These are phyloP conservation scores for Cettia cetti DNA, from an alignment of 2,113 vertebrate species.

Conservation along the genomic window DNA sequence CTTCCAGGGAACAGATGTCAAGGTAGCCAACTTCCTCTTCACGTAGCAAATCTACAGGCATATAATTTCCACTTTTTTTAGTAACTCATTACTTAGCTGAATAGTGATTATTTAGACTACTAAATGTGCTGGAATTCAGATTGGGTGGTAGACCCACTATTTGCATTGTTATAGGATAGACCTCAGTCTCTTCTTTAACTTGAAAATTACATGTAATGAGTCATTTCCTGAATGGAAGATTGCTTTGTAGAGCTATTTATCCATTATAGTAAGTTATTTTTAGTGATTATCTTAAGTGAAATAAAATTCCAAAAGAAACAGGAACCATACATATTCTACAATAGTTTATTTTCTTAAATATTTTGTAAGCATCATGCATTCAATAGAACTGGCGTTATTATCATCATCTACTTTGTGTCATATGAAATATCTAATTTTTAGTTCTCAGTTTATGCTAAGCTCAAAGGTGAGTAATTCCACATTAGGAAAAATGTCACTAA, in stretches of 20 bases:
- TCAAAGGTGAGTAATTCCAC: slow-evolving; percentile 50
- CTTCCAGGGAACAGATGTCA: slow-evolving; percentile 55
- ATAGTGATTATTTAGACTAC: slow-evolving; percentile 32
- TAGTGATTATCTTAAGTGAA: slow-evolving; percentile 52
- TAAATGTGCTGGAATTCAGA: slow-evolving; percentile 17
- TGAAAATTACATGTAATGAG: slow-evolving; percentile 58
- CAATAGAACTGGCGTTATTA: background rate
- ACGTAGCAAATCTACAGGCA: background rate
- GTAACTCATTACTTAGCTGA: background rate
- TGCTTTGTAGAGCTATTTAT: slow-evolving; percentile 50
- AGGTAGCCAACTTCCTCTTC: background rate
- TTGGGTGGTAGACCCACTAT: background rate
- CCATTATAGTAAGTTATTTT: slow-evolving; percentile 50
- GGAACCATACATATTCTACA: background rate
- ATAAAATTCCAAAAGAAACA: slow-evolving; percentile 40
- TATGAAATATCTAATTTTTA: background rate
- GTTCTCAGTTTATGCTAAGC: background rate
- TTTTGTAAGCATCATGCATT: background rate
- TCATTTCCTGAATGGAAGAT: slow-evolving; percentile 54
- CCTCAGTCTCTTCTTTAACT: slow-evolving; percentile 27
- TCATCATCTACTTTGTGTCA: background rate
- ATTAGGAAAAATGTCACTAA: slow-evolving; percentile 56
- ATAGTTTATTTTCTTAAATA: slow-evolving; percentile 35
- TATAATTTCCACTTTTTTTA: background rate
- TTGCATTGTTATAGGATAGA: slow-evolving; percentile 46